Evolutionary conservation across 2,888 invertebrate species (phyloP).

Genomic region (Eupeodes luniger): DNA sequence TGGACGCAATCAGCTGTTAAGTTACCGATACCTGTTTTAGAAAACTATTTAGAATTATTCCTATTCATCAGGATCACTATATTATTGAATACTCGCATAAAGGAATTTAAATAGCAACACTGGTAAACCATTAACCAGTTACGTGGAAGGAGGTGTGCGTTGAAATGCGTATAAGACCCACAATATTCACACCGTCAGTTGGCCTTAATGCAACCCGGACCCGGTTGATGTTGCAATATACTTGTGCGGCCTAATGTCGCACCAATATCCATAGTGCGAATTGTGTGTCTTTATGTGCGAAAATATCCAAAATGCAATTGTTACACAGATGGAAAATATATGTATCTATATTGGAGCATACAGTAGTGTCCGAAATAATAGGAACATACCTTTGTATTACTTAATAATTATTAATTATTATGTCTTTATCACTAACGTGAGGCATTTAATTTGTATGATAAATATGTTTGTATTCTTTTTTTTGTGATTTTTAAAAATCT

Average conservation of each 20-base stretch:
- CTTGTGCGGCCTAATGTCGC: conserved; percentile 45
- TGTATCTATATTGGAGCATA: conserved; percentile 44
- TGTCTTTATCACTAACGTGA: too few species aligned
- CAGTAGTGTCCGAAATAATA: neutral
- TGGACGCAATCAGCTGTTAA: too few species aligned
- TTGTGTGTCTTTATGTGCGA: conserved; percentile 28
- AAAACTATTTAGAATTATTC: too few species aligned
- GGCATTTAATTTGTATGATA: too few species aligned
- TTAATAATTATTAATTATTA: too few species aligned
- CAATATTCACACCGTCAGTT: conserved; percentile 72
- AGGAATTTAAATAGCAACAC: neutral
- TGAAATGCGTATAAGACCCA: conserved; percentile 63
- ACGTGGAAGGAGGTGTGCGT: conserved; percentile 32
- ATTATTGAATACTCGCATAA: too few species aligned
- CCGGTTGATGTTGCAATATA: conserved; percentile 12
- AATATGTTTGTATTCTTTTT: too few species aligned
- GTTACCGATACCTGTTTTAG: too few species aligned
- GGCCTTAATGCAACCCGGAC: conserved; percentile 67
- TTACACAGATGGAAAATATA: conserved; percentile 70
- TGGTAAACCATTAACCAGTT: neutral
- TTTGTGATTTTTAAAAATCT: too few species aligned
- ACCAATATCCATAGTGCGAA: conserved; percentile 42
- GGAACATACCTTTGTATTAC: too few species aligned
- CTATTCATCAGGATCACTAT: too few species aligned
- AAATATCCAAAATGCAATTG: conserved; percentile 71